Conservation (phyloP, 2,888 invertebrate species). For the Eilema sororculum region DNA sequence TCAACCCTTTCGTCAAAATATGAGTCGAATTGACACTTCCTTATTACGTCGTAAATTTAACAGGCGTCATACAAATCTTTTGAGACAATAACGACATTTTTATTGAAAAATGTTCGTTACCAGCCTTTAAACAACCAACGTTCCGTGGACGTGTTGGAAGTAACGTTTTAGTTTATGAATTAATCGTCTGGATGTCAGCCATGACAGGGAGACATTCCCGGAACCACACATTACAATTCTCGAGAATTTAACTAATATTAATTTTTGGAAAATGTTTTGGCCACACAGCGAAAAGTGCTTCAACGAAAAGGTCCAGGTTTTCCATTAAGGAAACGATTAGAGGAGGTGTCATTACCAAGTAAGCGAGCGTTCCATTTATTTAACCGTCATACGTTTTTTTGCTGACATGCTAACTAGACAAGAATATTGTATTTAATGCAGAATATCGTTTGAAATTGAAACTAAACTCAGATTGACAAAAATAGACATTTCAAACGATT, state of each 20-base stretch:
- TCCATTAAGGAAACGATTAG: constrained; percentile 46
- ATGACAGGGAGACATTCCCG: constrained; percentile 22
- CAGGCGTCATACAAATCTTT: constrained; percentile 68
- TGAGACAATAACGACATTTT: constrained; percentile 62
- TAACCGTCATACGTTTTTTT: constrained; percentile 1
- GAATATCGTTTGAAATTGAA: not conserved
- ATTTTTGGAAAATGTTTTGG: constrained; percentile 15
- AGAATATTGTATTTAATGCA: not conserved
- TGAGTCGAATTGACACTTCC: constrained; percentile 80
- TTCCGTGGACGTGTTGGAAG: constrained; percentile 50
- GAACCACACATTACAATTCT: constrained; percentile 24
- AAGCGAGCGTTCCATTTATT: constrained; percentile 39
- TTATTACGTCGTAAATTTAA: constrained; percentile 84
- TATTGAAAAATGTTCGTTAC: constrained; percentile 54
- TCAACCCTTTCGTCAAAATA: constrained; percentile 86
- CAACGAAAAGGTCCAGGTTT: constrained; percentile 38
- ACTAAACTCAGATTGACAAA: not conserved
- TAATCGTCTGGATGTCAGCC: constrained; percentile 24
- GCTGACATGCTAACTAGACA: not conserved
- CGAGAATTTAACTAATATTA: constrained; percentile 11
- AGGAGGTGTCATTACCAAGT: constrained; percentile 44
- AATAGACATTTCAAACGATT: not conserved
- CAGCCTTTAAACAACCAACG: constrained; percentile 46
- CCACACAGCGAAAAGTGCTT: constrained; percentile 34
- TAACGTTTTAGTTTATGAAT: constrained; percentile 40